Conservation (phyloP, 2,797 vertebrate genomes). For the Sebastes hopkinsi region DNA sequence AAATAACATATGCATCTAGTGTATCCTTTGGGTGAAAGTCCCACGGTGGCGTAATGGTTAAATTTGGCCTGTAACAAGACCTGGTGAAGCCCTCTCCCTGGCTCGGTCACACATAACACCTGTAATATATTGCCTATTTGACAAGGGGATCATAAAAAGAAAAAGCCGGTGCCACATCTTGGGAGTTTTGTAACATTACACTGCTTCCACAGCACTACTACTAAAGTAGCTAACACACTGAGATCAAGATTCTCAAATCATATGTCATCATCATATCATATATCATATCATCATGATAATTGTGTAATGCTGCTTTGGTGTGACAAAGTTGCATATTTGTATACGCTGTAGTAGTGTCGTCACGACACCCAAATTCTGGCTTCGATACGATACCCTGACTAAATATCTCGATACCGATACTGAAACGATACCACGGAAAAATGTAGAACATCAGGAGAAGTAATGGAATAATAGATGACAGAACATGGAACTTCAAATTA, state of each 20-base stretch:
- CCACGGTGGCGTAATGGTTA: background rate
- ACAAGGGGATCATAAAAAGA: background rate
- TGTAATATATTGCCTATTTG: background rate
- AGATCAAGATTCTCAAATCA: background rate
- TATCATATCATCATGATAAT: no score
- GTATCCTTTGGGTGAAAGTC: background rate
- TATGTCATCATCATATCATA: no score
- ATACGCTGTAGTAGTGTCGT: no score
- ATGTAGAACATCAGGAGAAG: no score
- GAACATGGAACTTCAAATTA: no score
- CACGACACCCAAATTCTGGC: no score
- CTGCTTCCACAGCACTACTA: background rate
- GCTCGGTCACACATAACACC: background rate
- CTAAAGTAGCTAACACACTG: background rate
- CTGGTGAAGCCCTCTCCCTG: background rate
- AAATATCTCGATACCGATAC: no score
- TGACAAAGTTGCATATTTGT: no score
- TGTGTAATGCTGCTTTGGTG: background rate
- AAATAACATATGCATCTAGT: background rate
- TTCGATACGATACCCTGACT: no score
- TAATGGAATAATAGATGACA: no score
- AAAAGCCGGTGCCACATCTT: background rate
- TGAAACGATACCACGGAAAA: no score
- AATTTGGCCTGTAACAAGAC: background rate
- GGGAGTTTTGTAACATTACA: background rate